Base-by-base conservation (phyloP, 2,888 invertebrate genomes). In the Busseola fusca region DNA sequence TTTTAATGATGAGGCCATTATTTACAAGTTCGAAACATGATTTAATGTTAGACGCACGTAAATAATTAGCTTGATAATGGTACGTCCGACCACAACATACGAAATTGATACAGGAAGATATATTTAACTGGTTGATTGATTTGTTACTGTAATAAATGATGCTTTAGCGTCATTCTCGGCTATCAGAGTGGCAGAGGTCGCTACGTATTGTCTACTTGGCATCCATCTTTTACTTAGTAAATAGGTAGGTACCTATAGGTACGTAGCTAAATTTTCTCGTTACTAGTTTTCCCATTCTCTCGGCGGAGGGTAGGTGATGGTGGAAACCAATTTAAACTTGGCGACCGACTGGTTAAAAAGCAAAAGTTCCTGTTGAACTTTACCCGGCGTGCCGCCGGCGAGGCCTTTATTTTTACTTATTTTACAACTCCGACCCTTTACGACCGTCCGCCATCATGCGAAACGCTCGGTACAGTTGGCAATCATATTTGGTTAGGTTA, bases 251-350 rank as follows among this genome's bases (percentile, higher is more conserved):
- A 63, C n/a, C 63, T 30, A 86, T 88, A 87, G 84, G 85, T 88
- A 86, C 80, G 79, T 73, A 83, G 84, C 84, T 77, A 86, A 88
- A 89, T 88, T 89, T 88, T 91, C 90, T 90, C 88, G 87, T 89
- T 90, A 90, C 90, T 92, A 93, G 93, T 92, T 92, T 90, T 87
- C 89, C 88, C 90, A 92, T 93, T 91, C 89, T 86, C 86, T 80
- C 83, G 77, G 70, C 74, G 80, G 86, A 87, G 88, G 88, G 87
- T 88, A 87, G 90, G 89, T 89, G 90, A 81, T 84, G 79, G 89
- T 90, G 86, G 87, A 93, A 94, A 93, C 93, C 93, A 94, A 95
- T 94, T 94, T 94, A 94, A 94, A 94, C 91, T 94, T 94, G 89
- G 90, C 90, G 90, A 92, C 92, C 89, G 90, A 91, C 93, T 93